Conservation (phyloP, 2,797 vertebrate genomes). For the Fundulus diaphanus region DNA sequence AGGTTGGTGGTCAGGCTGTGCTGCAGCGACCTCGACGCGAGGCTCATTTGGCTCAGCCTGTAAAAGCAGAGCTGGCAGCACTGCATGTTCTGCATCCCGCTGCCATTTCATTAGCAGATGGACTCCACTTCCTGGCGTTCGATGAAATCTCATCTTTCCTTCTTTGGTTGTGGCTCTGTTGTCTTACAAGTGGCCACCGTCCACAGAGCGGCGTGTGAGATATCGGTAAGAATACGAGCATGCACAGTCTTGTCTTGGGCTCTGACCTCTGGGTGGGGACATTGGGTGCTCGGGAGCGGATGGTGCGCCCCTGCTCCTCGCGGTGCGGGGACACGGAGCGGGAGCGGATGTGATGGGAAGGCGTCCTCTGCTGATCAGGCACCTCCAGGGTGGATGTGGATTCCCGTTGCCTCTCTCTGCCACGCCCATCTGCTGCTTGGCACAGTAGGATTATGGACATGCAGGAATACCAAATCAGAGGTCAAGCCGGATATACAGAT, state of each 20-base stretch:
- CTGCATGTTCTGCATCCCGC: constrained; percentile 57
- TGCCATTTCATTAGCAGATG: constrained; percentile 74
- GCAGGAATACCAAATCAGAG: not conserved
- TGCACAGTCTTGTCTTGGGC: not conserved
- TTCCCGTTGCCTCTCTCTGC: constrained; percentile 79
- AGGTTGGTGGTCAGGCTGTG: constrained; percentile 31
- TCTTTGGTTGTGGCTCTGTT: constrained; percentile 22
- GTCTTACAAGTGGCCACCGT: constrained; percentile 9
- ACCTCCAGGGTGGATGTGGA: constrained; percentile 90
- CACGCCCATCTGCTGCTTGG: constrained; percentile 84
- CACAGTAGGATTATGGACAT: not conserved
- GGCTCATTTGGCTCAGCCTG: constrained; percentile 47
- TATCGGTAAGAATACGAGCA: not conserved
- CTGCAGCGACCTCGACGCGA: constrained; percentile 45
- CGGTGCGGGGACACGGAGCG: constrained; percentile 96
- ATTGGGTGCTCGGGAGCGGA: constrained; percentile 91
- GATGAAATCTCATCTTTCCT: constrained; percentile 31
- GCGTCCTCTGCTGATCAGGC: constrained; percentile 90
- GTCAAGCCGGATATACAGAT: not conserved
- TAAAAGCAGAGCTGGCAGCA: constrained; percentile 71
- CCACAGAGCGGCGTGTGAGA: not conserved
- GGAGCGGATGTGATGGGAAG: constrained; percentile 89
- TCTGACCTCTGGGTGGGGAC: constrained; percentile 95
- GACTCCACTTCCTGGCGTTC: constrained; percentile 52
- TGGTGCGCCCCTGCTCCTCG: constrained; percentile 89